Conservation (phyloP, 2,888 invertebrate species). For the Cosmia pyralina region DNA sequence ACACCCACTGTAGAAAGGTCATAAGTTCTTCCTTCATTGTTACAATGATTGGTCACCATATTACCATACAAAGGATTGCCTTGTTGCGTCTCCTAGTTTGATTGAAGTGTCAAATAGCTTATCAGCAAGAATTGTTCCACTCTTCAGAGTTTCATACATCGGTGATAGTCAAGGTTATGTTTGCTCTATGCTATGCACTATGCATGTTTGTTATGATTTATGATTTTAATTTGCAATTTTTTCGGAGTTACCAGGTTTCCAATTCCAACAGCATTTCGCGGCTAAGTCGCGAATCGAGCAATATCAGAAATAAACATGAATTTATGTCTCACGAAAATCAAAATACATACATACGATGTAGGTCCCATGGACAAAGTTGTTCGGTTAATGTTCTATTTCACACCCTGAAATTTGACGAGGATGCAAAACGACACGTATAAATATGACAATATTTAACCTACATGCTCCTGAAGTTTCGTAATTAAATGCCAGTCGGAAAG, state of each 20-base stretch:
- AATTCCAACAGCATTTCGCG: neutral
- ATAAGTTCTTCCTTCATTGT: constrained; percentile 65
- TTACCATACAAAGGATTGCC: constrained; percentile 77
- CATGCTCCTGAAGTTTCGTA: constrained; percentile 12
- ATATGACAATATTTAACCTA: neutral
- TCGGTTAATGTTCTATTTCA: too few species aligned
- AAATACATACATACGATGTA: neutral
- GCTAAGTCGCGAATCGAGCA: neutral
- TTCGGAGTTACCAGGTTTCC: neutral
- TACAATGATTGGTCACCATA: constrained; percentile 63
- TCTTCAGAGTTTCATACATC: constrained; percentile 40
- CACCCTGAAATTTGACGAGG: too few species aligned
- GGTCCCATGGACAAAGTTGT: too few species aligned
- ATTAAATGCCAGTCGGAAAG: constrained; percentile 2
- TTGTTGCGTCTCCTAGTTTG: constrained; percentile 67
- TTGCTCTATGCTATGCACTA: constrained; percentile 13
- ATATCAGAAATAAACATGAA: neutral
- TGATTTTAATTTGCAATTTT: too few species aligned
- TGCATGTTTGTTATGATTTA: neutral
- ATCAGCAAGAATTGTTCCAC: constrained; percentile 61
- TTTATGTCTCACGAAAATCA: neutral
- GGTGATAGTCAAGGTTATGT: constrained; percentile 61
- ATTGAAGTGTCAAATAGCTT: constrained; percentile 76
- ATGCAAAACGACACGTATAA: too few species aligned
- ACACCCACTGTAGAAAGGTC: constrained; percentile 56